Evolutionary conservation across 2,888 invertebrate genomes (phyloP), one percentile per base, ranked within the genome.

Genomic region (Pelosia muscerda): DNA sequence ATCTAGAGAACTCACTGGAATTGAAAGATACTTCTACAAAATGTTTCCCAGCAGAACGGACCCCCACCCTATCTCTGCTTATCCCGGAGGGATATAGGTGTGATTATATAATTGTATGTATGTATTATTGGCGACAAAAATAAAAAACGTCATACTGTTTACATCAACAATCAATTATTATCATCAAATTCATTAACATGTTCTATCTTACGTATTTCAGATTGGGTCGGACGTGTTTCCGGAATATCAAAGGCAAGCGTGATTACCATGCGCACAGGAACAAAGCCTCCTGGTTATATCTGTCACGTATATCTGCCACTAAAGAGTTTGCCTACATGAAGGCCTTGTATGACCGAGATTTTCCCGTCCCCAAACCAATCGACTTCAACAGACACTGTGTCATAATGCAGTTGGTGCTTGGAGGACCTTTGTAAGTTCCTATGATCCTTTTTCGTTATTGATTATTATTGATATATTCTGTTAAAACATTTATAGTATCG

Each of bases 271-370:
- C 98, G 68, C 97, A 98, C 81, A 96, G 99, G 66, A 97, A 98
- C 86, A 96, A 96, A 65, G 97, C 97, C 13, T 99, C 98, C 0
- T 99, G 99, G 99, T 94, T 99, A 0, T 99, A 99, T 90, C 93
- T 99, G 64, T 99, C 99, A 0, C 96, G 99, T 69, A 97, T 99
- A 79, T 99, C 99, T 0, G 99, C 99, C 0, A 98, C 98, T 2
- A 98, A 99, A 94, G 99, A 99, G 94, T 99, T 97, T 94, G 98
- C 99, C 0, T 99, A 99, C 88, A 98, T 99, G 98, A 98, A 98
- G 89, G 99, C 99, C 0, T 92, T 99, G 31, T 95, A 98, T 81
- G 97, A 98, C 6, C 95, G 98, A 76, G 97, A 96, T 15, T 99
- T 99, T 89, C 99, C 99, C 0, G 98, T 99, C 0, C 99, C 99